Evolutionary conservation across 2,888 invertebrate genomes (phyloP).

Genomic region (Nebria brevicollis): DNA sequence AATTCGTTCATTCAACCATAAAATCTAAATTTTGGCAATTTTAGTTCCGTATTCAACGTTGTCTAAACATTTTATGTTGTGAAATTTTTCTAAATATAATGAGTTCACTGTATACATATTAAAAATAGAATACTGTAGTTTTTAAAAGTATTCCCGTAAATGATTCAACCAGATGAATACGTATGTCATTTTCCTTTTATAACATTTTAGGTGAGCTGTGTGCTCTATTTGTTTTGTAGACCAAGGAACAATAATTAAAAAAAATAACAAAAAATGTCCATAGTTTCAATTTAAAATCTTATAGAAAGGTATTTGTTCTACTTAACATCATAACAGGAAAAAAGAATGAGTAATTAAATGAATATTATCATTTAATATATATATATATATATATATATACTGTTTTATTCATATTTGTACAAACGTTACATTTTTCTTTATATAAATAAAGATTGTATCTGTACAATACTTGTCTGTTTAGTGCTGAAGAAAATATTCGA

Average conservation of each 20-base stretch:
- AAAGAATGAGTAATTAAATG: neutral
- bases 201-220: conserved; percentile 10
- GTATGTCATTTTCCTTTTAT: conserved; percentile 31
- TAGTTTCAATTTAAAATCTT: too few relatives aligned
- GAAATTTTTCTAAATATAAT: neutral
- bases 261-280: neutral
- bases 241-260: conserved; percentile 22
- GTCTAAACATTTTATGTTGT: neutral
- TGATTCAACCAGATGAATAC: conserved; percentile 23
- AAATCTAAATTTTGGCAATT: neutral
- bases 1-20: neutral
- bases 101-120: conserved; percentile 15
- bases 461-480: conserved; percentile 1
- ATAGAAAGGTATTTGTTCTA: neutral
- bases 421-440: neutral
- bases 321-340: neutral
- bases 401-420: neutral
- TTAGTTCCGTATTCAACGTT: neutral
- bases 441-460: neutral
- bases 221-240: conserved; percentile 33
- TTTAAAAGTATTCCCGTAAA: conserved; percentile 24
- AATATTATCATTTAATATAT: neutral
- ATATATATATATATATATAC: neutral
- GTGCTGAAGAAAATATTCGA: neutral
- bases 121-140: conserved; percentile 31